Evolutionary conservation across 2,888 invertebrate genomes (phyloP).

Genomic region (Parthenolecanium corni): DNA sequence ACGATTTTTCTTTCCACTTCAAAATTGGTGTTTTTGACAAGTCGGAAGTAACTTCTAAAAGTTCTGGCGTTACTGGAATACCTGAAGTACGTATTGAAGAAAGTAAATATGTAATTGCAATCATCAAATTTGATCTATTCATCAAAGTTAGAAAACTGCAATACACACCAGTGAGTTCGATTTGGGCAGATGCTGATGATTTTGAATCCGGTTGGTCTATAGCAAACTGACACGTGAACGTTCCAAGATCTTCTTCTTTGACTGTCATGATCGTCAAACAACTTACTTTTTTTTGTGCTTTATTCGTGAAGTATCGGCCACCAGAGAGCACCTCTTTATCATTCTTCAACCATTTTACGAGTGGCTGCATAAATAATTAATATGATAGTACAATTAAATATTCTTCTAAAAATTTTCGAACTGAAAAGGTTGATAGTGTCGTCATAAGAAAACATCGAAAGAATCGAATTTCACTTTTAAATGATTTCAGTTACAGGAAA

Average conservation of each 20-base stretch:
- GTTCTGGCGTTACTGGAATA: not conserved
- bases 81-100: not conserved
- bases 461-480: too few species aligned
- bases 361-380: not conserved
- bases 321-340: not conserved
- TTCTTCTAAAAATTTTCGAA: too few species aligned
- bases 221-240: not conserved
- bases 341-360: slow-evolving; percentile 6
- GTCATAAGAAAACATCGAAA: too few species aligned
- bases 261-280: slow-evolving; percentile 2
- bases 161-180: not conserved
- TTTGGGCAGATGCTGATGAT: not conserved
- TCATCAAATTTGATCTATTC: not conserved
- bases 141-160: not conserved
- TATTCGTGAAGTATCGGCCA: not conserved
- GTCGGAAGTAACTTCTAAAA: not conserved
- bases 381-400: too few species aligned
- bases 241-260: slow-evolving; percentile 17
- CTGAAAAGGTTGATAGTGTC: too few species aligned
- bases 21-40: not conserved
- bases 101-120: not conserved
- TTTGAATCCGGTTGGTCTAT: not conserved
- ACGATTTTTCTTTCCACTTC: not conserved
- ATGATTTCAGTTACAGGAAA: too few species aligned
- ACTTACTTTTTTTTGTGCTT: not conserved